phyloP scores from a whole-genome alignment of 2,888 invertebrate species.

The Amphipyra berbera region DNA sequence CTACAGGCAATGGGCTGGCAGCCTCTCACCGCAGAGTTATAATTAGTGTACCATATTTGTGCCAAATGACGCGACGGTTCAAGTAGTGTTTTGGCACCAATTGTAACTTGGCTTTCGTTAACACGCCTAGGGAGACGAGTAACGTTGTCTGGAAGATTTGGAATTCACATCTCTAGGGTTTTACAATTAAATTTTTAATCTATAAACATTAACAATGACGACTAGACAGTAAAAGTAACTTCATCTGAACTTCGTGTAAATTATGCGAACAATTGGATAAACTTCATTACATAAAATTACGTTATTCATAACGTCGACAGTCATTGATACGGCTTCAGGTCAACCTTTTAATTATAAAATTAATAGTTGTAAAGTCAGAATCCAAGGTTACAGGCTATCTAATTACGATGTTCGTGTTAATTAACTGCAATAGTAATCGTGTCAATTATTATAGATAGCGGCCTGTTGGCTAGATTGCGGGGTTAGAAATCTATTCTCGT shows the following conservation, averaged over 20 bases:
- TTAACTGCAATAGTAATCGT: conserved; percentile 32
- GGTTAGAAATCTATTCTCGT: conserved; percentile 18
- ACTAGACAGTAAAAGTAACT: too few relatives aligned
- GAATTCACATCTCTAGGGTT: too few relatives aligned
- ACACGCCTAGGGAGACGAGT: background rate
- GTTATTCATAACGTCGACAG: background rate
- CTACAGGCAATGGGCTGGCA: background rate
- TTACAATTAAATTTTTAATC: too few relatives aligned
- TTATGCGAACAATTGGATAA: too few relatives aligned
- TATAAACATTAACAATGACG: too few relatives aligned
- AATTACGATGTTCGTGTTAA: conserved; percentile 35
- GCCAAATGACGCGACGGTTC: conserved; percentile 37
- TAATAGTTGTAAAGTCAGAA: conserved; percentile 23
- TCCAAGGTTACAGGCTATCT: conserved; percentile 40
- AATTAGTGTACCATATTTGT: conserved; percentile 34
- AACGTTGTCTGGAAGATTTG: background rate
- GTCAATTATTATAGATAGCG: conserved; percentile 35
- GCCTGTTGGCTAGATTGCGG: conserved; percentile 9
- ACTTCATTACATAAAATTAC: background rate
- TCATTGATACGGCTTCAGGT: conserved; percentile 28
- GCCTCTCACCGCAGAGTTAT: conserved; percentile 18
- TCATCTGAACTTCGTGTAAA: too few relatives aligned
- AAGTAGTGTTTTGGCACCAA: conserved; percentile 32
- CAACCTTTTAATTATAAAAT: conserved; percentile 35
- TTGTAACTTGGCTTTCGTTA: background rate